phyloP scores from a whole-genome alignment of 2,797 vertebrate species.

The Halcyon smyrnensis region DNA sequence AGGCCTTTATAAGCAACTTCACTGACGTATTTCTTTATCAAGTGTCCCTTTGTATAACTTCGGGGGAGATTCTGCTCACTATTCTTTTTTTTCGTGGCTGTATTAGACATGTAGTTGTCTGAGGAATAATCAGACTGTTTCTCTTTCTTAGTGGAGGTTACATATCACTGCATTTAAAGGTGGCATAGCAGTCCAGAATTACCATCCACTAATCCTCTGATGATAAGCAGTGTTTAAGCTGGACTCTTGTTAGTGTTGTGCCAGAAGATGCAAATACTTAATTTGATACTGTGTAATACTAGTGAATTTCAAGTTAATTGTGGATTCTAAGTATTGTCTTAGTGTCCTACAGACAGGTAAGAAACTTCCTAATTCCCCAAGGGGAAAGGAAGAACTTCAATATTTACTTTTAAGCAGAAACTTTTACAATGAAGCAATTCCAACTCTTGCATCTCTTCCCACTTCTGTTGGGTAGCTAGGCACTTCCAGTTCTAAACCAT shows the following conservation, averaged over 20 bases:
- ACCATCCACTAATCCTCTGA: neutral
- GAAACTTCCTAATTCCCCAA: neutral
- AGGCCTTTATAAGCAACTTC: neutral
- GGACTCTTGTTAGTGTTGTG: neutral
- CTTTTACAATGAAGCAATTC: neutral
- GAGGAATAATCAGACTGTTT: neutral
- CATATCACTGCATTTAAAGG: neutral
- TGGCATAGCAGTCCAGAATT: neutral
- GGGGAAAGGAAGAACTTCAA: neutral
- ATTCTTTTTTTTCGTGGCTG: neutral
- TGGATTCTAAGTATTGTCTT: neutral
- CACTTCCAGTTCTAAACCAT: neutral
- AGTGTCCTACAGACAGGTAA: neutral
- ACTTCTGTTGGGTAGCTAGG: neutral
- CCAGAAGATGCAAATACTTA: neutral
- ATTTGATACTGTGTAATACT: neutral
- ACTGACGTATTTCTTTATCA: neutral
- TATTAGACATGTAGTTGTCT: neutral
- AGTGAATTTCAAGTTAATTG: neutral
- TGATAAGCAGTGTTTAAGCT: neutral
- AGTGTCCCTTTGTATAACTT: neutral
- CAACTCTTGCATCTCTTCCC: neutral
- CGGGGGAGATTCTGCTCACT: neutral
- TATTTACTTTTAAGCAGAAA: neutral
- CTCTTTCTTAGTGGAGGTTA: neutral